phyloP scores from a whole-genome alignment of 2,888 invertebrate genomes.

The Trimorus sp. region DNA sequence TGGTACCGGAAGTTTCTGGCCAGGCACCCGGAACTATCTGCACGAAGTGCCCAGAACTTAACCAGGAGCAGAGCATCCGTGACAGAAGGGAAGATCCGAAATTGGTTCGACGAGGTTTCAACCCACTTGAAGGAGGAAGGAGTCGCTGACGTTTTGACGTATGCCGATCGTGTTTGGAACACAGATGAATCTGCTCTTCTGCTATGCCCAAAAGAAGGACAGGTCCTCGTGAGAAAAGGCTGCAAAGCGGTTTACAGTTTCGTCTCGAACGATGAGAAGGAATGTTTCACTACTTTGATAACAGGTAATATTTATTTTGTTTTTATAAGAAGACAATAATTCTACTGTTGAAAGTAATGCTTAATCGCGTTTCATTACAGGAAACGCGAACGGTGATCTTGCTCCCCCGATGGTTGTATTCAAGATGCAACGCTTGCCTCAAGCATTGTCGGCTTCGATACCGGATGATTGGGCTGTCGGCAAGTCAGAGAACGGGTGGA shows the following conservation, averaged over 20 bases:
- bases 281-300: conserved; percentile 39
- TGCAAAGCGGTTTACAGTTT: conserved; percentile 16
- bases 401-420: conserved; percentile 73
- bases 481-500: conserved; percentile 80
- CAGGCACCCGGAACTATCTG: conserved; percentile 22
- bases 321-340: too few species aligned
- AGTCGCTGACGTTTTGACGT: conserved; percentile 45
- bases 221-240: conserved; percentile 35
- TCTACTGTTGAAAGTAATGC: too few species aligned
- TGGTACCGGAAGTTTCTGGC: conserved; percentile 17
- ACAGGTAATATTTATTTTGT: too few species aligned
- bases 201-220: conserved; percentile 68
- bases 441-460: conserved; percentile 67
- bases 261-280: conserved; percentile 39
- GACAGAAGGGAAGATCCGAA: conserved; percentile 58
- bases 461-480: conserved; percentile 78
- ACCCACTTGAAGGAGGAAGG: conserved; percentile 60
- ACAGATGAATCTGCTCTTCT: conserved; percentile 72
- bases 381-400: conserved; percentile 70
- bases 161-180: conserved; percentile 70
- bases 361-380: conserved; percentile 14
- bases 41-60: conserved; percentile 68
- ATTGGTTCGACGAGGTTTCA: conserved; percentile 67
- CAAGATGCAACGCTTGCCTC: conserved; percentile 73
- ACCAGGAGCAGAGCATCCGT: conserved; percentile 65